Percentiles rank a stretch among this genome's conserved stretches.
Conservation (phyloP, 2,888 invertebrate species). For the Cryptocephalus moraei region DNA sequence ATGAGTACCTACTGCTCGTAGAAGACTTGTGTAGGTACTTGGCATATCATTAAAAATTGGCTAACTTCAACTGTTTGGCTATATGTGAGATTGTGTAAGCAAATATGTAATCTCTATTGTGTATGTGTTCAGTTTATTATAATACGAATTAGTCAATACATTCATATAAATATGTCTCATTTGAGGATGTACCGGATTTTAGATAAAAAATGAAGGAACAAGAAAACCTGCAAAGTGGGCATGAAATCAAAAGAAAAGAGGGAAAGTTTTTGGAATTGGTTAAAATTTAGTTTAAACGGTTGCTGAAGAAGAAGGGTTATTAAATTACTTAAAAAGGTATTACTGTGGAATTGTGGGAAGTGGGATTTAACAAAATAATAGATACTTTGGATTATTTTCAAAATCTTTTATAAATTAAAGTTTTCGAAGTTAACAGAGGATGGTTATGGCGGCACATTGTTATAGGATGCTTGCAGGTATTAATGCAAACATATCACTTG, state of each 20-base stretch:
- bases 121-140: background rate
- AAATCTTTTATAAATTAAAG: conserved; percentile 12
- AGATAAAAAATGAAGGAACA: conserved; percentile 5
- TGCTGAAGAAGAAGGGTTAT: background rate
- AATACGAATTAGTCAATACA: background rate
- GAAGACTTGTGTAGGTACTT: conserved; percentile 3
- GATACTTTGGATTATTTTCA: background rate
- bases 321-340: background rate
- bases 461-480: conserved; percentile 9
- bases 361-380: background rate
- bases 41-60: conserved; percentile 16
- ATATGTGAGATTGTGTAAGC: background rate
- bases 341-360: background rate
- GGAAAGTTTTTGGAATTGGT: conserved; percentile 8
- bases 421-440: conserved; percentile 10
- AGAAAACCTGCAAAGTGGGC: too few species aligned
- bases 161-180: background rate
- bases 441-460: conserved; percentile 12
- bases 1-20: conserved; percentile 3
- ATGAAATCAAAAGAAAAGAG: conserved; percentile 10
- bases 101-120: background rate
- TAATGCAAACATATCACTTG: conserved; percentile 12
- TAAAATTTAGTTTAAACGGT: conserved; percentile 3
- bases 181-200: background rate
- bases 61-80: background rate